phyloP scores from a whole-genome alignment of 2,888 invertebrate genomes.

The Branchipolynoe longqiensis region DNA sequence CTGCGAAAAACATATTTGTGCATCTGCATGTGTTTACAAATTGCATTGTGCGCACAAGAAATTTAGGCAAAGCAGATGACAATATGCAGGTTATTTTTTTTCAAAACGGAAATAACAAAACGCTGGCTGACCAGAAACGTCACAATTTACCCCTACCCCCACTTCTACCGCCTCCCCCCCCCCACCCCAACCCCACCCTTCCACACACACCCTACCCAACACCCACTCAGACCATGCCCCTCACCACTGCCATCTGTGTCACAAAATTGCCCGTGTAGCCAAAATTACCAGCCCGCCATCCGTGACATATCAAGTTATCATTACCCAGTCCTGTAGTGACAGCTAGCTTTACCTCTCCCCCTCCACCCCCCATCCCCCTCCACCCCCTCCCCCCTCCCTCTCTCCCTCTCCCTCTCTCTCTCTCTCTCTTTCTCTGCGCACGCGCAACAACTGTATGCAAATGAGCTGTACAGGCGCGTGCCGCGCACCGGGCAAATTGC shows the following conservation, averaged over 20 bases:
- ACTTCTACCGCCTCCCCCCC: neutral
- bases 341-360: too few relatives aligned
- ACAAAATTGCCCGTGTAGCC: slow-evolving; percentile 43
- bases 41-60: too few relatives aligned
- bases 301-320: slow-evolving; percentile 49
- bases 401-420: too few relatives aligned
- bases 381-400: too few relatives aligned
- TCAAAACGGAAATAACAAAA: too few relatives aligned
- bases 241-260: slow-evolving; percentile 43
- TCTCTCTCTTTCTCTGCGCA: neutral
- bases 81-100: too few relatives aligned
- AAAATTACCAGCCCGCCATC: slow-evolving; percentile 14
- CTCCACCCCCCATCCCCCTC: too few relatives aligned
- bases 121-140: slow-evolving; percentile 26
- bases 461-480: slow-evolving; percentile 13
- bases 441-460: slow-evolving; percentile 48
- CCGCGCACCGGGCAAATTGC: too few relatives aligned
- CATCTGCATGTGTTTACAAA: too few relatives aligned
- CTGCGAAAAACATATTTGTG: too few relatives aligned
- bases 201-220: neutral
- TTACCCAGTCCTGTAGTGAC: too few relatives aligned
- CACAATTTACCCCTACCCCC: neutral
- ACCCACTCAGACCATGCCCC: slow-evolving; percentile 7
- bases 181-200: neutral
- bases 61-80: too few relatives aligned